phyloP scores from a whole-genome alignment of 1,140 invertebrate species.

The Mesaphorura yosii region DNA sequence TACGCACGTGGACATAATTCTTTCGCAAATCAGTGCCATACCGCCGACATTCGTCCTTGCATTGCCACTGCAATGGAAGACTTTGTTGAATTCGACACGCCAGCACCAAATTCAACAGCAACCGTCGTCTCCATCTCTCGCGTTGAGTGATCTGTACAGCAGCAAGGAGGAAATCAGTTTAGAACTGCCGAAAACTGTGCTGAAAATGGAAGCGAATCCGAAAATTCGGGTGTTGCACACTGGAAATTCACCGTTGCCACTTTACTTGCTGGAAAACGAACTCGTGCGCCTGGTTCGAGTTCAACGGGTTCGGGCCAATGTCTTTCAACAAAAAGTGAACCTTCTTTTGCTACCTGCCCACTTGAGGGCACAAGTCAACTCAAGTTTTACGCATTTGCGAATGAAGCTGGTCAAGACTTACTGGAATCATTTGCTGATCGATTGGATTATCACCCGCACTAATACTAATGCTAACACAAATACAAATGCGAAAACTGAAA shows the following conservation, averaged over 20 bases:
- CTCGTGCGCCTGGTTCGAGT: constrained; percentile 10
- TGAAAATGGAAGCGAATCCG: constrained; percentile 22
- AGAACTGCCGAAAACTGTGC: constrained; percentile 29
- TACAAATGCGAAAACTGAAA: constrained; percentile 3
- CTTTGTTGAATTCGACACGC: constrained; percentile 8
- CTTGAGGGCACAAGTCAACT: constrained; percentile 7
- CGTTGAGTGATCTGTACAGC: background rate
- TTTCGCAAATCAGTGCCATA: constrained; percentile 27
- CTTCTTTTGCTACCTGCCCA: constrained; percentile 21
- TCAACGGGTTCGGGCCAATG: background rate
- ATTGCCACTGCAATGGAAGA: constrained; percentile 30
- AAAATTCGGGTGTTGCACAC: constrained; percentile 30
- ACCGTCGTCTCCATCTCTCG: too few species aligned
- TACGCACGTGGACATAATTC: constrained; percentile 27
- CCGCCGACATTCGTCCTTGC: constrained; percentile 28
- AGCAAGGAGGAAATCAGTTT: constrained; percentile 14
- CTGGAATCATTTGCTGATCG: constrained; percentile 27
- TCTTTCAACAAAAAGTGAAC: constrained; percentile 9
- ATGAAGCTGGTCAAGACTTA: constrained; percentile 28
- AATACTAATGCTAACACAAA: too few species aligned
- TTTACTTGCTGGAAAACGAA: constrained; percentile 25
- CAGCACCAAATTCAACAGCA: background rate
- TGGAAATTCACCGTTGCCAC: constrained; percentile 20
- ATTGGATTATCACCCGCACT: background rate
- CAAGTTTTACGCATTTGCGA: constrained; percentile 11